These are phyloP conservation scores for Myotis findleyi DNA, from an alignment of 2,797 vertebrate genomes.

Conservation along the genomic window DNA sequence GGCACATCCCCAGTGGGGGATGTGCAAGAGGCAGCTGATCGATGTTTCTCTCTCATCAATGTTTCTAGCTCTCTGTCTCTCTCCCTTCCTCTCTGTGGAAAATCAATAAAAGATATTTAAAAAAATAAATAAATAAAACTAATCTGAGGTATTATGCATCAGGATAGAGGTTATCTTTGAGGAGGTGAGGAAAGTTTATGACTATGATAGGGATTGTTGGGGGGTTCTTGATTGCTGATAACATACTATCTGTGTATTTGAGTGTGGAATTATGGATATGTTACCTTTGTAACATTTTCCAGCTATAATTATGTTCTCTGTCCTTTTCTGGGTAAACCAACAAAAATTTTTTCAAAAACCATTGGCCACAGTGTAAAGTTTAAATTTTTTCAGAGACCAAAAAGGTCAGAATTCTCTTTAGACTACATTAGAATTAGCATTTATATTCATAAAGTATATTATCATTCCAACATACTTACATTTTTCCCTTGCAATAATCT, in stretches of 20 bases:
- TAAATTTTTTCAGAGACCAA: background rate
- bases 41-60: too few relatives aligned
- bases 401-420: background rate
- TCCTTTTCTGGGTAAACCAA: background rate
- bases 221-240: background rate
- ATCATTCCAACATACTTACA: background rate
- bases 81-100: too few relatives aligned
- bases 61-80: too few relatives aligned
- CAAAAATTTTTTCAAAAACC: background rate
- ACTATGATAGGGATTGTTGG: background rate
- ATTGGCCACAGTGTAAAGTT: background rate
- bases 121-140: conserved; percentile 30
- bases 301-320: background rate
- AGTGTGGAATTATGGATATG: background rate
- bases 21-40: too few relatives aligned
- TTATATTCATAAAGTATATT: background rate
- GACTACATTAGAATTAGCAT: background rate
- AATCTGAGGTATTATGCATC: background rate
- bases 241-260: background rate
- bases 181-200: background rate
- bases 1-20: too few relatives aligned
- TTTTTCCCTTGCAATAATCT: conserved; percentile 2
- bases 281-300: background rate
- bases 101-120: too few relatives aligned
- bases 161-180: background rate